Evolutionary conservation across 2,113 vertebrate species (phyloP).

Genomic region (Urocitellus parryii): DNA sequence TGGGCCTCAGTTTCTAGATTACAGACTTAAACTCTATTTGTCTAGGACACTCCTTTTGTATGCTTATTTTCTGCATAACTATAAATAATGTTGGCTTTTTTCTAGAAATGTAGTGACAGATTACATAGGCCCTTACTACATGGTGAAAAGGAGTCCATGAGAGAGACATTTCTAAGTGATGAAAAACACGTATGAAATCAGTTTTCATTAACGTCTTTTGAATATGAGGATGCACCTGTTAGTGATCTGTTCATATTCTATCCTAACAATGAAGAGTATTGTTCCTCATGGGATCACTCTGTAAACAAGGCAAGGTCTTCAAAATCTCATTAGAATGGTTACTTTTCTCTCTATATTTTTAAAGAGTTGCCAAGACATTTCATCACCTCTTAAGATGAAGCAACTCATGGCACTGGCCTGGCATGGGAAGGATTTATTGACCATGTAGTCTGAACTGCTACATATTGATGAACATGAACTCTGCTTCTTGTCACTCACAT

Average conservation of each 20-base stretch:
- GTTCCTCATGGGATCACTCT: neutral
- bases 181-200: neutral
- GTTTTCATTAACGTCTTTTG: neutral
- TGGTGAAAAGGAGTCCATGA: neutral
- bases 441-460: neutral
- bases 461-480: constrained; percentile 13
- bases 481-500: constrained; percentile 35
- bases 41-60: neutral
- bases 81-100: neutral
- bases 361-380: neutral
- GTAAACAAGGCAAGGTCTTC: neutral
- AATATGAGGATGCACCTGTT: neutral
- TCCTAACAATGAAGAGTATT: neutral
- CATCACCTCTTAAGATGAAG: neutral
- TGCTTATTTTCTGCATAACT: neutral
- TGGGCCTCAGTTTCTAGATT: neutral
- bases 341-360: constrained; percentile 29
- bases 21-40: neutral
- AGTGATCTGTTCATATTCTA: neutral
- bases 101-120: neutral
- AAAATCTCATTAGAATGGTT: constrained; percentile 10
- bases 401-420: too few relatives aligned
- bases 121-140: neutral
- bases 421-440: constrained; percentile 35
- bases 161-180: neutral